These are phyloP conservation scores for Perca fluviatilis DNA, from an alignment of 2,113 vertebrate genomes.

Conservation along the genomic window DNA sequence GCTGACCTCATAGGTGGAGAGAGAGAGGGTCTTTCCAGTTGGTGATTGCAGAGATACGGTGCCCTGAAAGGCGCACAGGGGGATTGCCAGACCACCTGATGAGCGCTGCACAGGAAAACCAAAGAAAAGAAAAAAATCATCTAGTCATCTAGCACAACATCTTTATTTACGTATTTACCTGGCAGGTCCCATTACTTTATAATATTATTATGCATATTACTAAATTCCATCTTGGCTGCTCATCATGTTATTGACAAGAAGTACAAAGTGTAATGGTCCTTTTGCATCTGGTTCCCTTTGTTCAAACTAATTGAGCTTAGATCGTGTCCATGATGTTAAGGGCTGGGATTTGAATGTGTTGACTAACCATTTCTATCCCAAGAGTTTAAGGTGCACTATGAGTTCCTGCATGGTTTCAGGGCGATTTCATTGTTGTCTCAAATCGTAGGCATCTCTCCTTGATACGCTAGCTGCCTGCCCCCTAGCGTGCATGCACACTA, in stretches of 20 bases:
- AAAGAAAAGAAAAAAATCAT: not conserved
- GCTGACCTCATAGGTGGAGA: conserved; percentile 98
- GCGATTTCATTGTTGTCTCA: no score
- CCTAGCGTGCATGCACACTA: no score
- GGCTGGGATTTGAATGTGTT: conserved; percentile 47
- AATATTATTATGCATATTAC: not conserved
- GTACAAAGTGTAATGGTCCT: not conserved
- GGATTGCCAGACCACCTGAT: conserved; percentile 89
- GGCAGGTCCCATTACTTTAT: not conserved
- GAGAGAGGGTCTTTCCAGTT: conserved; percentile 93
- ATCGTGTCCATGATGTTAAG: conserved; percentile 17
- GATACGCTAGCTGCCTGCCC: no score
- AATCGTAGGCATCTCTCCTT: no score
- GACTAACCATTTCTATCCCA: conserved; percentile 12
- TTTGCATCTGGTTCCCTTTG: conserved; percentile 12
- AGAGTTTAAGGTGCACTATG: conserved; percentile 6
- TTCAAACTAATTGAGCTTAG: conserved; percentile 23
- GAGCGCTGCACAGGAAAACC: conserved; percentile 84
- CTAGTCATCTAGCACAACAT: not conserved
- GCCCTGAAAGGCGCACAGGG: conserved; percentile 96
- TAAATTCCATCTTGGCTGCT: not conserved
- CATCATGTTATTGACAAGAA: conserved; percentile 1
- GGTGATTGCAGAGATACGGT: conserved; percentile 96
- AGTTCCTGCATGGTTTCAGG: no score
- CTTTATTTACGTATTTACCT: not conserved